phyloP scores from a whole-genome alignment of 2,888 invertebrate species.

The Apodemia mormo region DNA sequence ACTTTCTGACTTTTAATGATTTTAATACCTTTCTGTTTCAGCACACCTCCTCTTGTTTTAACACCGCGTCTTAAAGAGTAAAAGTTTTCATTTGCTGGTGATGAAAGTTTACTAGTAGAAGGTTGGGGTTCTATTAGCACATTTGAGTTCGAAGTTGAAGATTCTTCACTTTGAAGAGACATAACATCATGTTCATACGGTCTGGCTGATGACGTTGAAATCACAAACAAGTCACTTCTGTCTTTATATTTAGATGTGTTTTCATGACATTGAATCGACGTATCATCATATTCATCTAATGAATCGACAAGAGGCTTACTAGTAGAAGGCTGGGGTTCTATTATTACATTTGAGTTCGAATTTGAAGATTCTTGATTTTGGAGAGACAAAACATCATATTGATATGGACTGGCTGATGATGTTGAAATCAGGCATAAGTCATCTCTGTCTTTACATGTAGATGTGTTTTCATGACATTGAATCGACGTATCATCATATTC shows the following conservation, averaged over 20 bases:
- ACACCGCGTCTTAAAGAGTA: neutral
- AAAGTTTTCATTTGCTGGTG: neutral
- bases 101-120: conserved; percentile 13
- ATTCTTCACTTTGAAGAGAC: neutral
- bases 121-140: conserved; percentile 11
- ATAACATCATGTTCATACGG: neutral
- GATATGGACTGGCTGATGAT: neutral
- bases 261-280: no score
- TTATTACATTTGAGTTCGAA: neutral
- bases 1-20: conserved; percentile 7
- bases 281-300: no score
- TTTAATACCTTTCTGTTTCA: conserved; percentile 20
- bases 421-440: no score
- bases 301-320: no score
- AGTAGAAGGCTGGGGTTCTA: conserved; percentile 17
- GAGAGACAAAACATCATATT: neutral
- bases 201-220: no score
- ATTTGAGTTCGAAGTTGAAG: neutral
- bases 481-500: no score
- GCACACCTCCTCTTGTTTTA: conserved; percentile 19
- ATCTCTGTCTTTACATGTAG: no score
- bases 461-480: no score
- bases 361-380: neutral
- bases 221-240: no score
- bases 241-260: no score